These are phyloP conservation scores for Isotomurus palustris DNA, from an alignment of 2,888 invertebrate species.

Conservation along the genomic window DNA sequence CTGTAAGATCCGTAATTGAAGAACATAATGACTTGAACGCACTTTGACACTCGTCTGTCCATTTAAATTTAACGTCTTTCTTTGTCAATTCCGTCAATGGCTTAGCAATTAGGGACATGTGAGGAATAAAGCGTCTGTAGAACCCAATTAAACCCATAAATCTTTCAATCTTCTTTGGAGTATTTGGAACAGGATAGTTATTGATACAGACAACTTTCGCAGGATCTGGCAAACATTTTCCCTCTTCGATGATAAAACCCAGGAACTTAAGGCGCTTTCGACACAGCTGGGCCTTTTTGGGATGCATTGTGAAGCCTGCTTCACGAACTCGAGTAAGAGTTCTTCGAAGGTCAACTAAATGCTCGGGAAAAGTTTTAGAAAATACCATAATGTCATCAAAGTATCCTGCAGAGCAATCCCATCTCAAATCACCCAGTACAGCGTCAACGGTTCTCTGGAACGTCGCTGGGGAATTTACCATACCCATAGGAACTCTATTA, in stretches of 20 bases:
- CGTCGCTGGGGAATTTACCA: constrained; percentile 47
- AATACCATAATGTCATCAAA: constrained; percentile 47
- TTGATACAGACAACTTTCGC: constrained; percentile 42
- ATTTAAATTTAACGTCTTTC: constrained; percentile 19
- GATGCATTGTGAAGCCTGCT: constrained; percentile 43
- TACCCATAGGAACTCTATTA: constrained; percentile 47
- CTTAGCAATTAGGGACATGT: constrained; percentile 15
- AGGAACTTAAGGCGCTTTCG: constrained; percentile 46
- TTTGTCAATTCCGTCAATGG: constrained; percentile 23
- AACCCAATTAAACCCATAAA: constrained; percentile 32
- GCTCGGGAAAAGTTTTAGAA: constrained; percentile 22
- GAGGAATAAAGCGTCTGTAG: constrained; percentile 27
- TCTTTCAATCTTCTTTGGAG: constrained; percentile 12
- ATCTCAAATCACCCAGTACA: constrained; percentile 45
- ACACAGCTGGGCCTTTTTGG: constrained; percentile 38
- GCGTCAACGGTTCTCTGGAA: constrained; percentile 49
- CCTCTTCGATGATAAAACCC: constrained; percentile 48
- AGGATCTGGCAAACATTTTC: constrained; percentile 49
- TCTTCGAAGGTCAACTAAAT: constrained; percentile 29
- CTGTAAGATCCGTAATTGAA: constrained; percentile 22
- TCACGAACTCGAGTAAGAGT: constrained; percentile 11
- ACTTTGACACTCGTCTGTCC: constrained; percentile 14
- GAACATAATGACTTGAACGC: constrained; percentile 18
- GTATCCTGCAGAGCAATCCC: constrained; percentile 45
- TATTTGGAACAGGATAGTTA: constrained; percentile 25